phyloP scores from a whole-genome alignment of 1,140 invertebrate species.

The Neodiprion virginianus region DNA sequence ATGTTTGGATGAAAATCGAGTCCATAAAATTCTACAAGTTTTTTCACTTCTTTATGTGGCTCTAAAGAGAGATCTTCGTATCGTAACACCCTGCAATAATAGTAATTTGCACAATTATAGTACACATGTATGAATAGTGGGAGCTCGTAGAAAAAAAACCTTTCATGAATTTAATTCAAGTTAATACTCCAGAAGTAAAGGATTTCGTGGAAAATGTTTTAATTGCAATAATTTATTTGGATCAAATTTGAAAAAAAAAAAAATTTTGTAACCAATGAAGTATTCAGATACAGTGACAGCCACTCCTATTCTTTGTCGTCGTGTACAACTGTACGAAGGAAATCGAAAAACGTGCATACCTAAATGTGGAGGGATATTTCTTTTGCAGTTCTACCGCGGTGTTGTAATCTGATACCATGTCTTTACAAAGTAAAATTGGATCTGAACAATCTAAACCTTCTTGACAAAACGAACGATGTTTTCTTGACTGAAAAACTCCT shows the following conservation, averaged over 20 bases:
- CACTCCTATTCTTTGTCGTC: too few relatives aligned
- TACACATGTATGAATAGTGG: neutral
- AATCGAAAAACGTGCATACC: slow-evolving; percentile 32
- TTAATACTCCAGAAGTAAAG: too few relatives aligned
- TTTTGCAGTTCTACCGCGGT: slow-evolving; percentile 51
- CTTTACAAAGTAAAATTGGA: slow-evolving; percentile 54
- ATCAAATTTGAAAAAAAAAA: too few relatives aligned
- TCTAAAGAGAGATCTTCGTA: slow-evolving; percentile 87
- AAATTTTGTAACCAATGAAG: too few relatives aligned
- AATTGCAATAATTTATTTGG: too few relatives aligned
- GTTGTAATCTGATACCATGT: slow-evolving; percentile 58
- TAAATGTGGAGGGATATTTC: slow-evolving; percentile 51
- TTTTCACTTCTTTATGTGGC: slow-evolving; percentile 72
- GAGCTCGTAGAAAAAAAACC: neutral
- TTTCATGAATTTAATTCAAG: neutral
- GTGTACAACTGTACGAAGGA: too few relatives aligned
- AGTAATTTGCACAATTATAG: slow-evolving; percentile 1
- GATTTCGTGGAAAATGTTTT: too few relatives aligned
- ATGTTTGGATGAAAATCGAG: slow-evolving; percentile 74
- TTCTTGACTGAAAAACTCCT: slow-evolving; percentile 62
- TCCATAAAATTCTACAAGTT: slow-evolving; percentile 80
- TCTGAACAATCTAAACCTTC: slow-evolving; percentile 58
- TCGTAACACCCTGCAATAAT: slow-evolving; percentile 71
- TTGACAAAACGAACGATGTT: slow-evolving; percentile 62
- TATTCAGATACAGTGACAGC: too few relatives aligned